Base-by-base conservation (phyloP, 1,140 invertebrate species). In the Drosophila sp. region DNA sequence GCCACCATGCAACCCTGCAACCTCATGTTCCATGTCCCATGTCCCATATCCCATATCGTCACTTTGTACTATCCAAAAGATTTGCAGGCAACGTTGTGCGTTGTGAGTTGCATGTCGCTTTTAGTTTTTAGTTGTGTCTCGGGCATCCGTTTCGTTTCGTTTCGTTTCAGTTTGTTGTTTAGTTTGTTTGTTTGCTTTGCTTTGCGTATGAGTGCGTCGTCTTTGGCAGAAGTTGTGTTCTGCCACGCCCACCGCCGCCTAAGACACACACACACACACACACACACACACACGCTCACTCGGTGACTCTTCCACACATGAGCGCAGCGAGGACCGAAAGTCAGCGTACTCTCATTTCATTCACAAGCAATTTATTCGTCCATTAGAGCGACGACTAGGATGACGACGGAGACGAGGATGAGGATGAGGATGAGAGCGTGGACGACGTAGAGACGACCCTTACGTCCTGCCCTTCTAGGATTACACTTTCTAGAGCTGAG, bases 291-390 rank as follows among this genome's bases (percentile, higher is more conserved):
- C 7, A 29, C 27, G 1, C 7, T 4, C 7, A 29, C 4, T 4
- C 27, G 27, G 4, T 18, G 41, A 21, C 16, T 43, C 9, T 4
- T 43, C 41, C 76, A 80, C 69, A 62, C 50, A 54, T 53, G 57
- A 54, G 40, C 13, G 40, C 27, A 40, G 38, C 34, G 41, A 32
- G 75, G 51, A 57, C 38, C 50, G 59, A 46, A 64, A 70, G 57
- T 58, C 80, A 79, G 75, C 69, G 79, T 79, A 89, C 82, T 87
- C 83, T 87, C 82, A 89, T 89, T 87, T 87, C 82, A 87, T 87
- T 87, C 82, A 89, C 82, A 80, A 89, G 82, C 82, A 87, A 87
- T 89, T 87, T 87, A 87, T 87, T 89, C 83, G 79, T 87, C 83
- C 83, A 87, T 87, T 87, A 87, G 82, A 89, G 82, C 76, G 70